These are phyloP conservation scores for Eretmochelys imbricata DNA, from an alignment of 2,113 vertebrate species.

Conservation along the genomic window DNA sequence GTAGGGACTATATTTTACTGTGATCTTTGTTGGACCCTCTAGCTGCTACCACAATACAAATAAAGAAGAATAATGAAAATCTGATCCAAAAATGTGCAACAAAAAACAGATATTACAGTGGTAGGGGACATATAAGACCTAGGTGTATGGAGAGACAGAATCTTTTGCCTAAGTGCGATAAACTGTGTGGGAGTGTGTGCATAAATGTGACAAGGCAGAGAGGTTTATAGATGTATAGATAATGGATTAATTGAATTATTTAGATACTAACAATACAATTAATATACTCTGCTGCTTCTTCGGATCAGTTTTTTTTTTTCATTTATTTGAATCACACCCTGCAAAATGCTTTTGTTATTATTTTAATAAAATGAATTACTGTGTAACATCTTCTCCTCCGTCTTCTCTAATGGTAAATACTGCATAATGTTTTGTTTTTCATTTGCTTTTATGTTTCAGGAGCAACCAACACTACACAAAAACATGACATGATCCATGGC, in stretches of 20 bases:
- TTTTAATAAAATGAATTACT: neutral
- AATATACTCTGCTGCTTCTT: neutral
- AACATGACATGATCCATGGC: constrained; percentile 31
- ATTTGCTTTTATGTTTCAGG: constrained; percentile 37
- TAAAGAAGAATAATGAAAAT: neutral
- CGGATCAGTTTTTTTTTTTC: neutral
- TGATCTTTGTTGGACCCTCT: neutral
- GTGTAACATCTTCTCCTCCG: neutral
- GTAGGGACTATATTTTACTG: neutral
- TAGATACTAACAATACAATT: neutral
- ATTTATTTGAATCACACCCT: neutral
- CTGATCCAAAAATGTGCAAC: neutral
- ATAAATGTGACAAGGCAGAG: neutral
- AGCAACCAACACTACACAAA: constrained; percentile 19
- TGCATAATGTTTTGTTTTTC: constrained; percentile 32
- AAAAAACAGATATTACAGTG: neutral
- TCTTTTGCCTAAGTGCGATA: neutral
- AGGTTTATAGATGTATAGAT: neutral
- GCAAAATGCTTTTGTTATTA: constrained; percentile 3
- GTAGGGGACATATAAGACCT: neutral
- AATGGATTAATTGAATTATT: neutral
- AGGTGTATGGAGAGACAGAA: neutral
- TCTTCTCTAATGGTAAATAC: constrained; percentile 11
- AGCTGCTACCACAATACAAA: neutral
- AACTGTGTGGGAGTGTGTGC: neutral